Evolutionary conservation across 2,888 invertebrate genomes (phyloP).

Genomic region (Abrostola tripartita): DNA sequence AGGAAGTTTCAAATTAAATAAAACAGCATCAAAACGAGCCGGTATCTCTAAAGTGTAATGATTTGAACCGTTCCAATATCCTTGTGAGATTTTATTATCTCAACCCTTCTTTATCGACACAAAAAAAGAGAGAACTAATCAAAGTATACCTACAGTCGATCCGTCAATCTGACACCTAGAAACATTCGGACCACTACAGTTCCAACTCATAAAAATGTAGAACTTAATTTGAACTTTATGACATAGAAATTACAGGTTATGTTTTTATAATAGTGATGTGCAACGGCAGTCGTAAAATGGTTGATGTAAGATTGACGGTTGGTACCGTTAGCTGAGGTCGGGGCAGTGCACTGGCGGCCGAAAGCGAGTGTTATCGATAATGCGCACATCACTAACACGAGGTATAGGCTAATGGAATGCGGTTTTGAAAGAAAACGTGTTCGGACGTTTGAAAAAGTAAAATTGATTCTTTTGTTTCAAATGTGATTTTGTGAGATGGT

Average conservation of each 20-base stretch:
- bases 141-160: slow-evolving; percentile 65
- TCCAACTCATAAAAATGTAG: slow-evolving; percentile 34
- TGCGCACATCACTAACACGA: slow-evolving; percentile 77
- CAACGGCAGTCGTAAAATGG: slow-evolving; percentile 68
- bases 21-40: slow-evolving; percentile 34
- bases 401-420: slow-evolving; percentile 77
- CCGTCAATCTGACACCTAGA: slow-evolving; percentile 75
- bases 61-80: slow-evolving; percentile 45
- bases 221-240: slow-evolving; percentile 63
- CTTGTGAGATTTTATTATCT: slow-evolving; percentile 43
- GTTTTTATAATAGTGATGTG: slow-evolving; percentile 63
- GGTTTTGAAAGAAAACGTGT: slow-evolving; percentile 79
- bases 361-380: slow-evolving; percentile 78
- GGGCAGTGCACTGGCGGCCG: slow-evolving; percentile 75
- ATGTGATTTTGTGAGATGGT: slow-evolving; percentile 25
- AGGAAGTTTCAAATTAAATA: slow-evolving; percentile 57
- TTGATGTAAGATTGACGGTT: slow-evolving; percentile 81
- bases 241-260: slow-evolving; percentile 58
- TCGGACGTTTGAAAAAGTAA: slow-evolving; percentile 59
- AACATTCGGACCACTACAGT: slow-evolving; percentile 48
- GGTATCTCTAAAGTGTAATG: slow-evolving; percentile 46
- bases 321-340: slow-evolving; percentile 77
- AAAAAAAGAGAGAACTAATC: slow-evolving; percentile 62
- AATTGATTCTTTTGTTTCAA: slow-evolving; percentile 57
- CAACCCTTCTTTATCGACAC: slow-evolving; percentile 34